Conservation (phyloP, 2,888 invertebrate species). For the Augiades crinisus region DNA sequence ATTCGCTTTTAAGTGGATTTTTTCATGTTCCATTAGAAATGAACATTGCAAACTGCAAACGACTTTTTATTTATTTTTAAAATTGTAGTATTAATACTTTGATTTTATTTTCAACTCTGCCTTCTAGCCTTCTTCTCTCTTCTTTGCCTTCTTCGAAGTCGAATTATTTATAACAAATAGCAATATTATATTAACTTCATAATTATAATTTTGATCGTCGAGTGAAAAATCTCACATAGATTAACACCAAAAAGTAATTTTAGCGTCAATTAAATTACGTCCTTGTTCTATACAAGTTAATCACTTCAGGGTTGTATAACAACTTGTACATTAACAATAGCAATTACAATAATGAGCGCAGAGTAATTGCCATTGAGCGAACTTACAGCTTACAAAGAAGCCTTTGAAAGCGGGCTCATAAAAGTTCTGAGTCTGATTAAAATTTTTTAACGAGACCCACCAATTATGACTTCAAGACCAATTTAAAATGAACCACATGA, state of each 20-base stretch:
- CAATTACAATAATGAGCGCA: conserved; percentile 45
- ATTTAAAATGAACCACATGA: conserved; percentile 31
- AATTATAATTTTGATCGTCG: too few species aligned
- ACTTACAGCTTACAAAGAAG: conserved; percentile 64
- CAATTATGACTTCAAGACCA: conserved; percentile 56
- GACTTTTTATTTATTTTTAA: too few species aligned
- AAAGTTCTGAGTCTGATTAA: conserved; percentile 69
- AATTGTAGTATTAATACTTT: too few species aligned
- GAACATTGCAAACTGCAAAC: too few species aligned
- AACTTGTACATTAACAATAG: conserved; percentile 36
- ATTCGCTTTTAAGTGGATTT: conserved; percentile 14
- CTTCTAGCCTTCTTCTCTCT: too few species aligned
- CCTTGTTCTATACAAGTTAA: background rate
- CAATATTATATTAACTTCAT: too few species aligned
- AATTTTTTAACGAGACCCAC: conserved; percentile 65
- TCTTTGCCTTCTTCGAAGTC: too few species aligned
- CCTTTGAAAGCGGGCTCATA: conserved; percentile 61
- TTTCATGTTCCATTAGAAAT: too few species aligned
- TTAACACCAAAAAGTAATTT: background rate
- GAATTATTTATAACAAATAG: too few species aligned
- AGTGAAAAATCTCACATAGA: too few species aligned
- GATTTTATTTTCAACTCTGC: too few species aligned
- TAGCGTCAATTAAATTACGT: background rate
- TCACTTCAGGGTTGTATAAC: background rate
- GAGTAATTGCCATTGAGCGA: conserved; percentile 56